A percentile compares a stretch with the other conserved stretches of the same genome.
These are phyloP conservation scores for Blastobasis lacticolella DNA, from an alignment of 2,888 invertebrate species.

Conservation along the genomic window DNA sequence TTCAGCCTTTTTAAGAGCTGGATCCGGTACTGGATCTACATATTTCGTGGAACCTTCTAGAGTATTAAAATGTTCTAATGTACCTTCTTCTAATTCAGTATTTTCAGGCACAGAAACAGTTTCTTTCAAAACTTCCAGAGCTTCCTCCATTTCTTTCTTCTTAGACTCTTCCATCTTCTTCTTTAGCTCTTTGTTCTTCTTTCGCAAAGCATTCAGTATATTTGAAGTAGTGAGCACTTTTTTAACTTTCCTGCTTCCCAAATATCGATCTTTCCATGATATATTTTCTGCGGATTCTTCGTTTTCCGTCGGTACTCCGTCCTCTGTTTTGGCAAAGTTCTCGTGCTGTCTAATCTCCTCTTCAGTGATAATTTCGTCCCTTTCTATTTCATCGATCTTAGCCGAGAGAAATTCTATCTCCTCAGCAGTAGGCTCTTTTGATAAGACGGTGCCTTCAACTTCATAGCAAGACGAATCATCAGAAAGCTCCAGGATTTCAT, in stretches of 20 bases:
- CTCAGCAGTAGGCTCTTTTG: conserved; percentile 58
- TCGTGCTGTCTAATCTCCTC: conserved; percentile 32
- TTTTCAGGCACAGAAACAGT: conserved; percentile 11
- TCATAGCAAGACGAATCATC: conserved; percentile 57
- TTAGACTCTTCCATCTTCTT: conserved; percentile 47
- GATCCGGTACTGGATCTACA: conserved; percentile 41
- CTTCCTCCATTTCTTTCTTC: conserved; percentile 14
- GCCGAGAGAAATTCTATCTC: conserved; percentile 65
- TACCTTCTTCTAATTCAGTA: conserved; percentile 49
- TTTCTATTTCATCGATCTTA: conserved; percentile 59
- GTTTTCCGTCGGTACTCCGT: neutral
- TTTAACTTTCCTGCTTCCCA: conserved; percentile 75
- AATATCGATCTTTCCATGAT: conserved; percentile 76
- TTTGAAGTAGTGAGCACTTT: conserved; percentile 71
- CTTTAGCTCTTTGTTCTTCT: conserved; percentile 69
- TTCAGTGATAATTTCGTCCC: conserved; percentile 40
- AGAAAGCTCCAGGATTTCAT: conserved; percentile 53
- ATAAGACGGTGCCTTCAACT: conserved; percentile 47
- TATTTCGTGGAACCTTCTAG: conserved; percentile 50
- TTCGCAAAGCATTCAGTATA: conserved; percentile 74
- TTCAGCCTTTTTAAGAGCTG: conserved; percentile 9
- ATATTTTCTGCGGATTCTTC: conserved; percentile 25
- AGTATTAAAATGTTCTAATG: conserved; percentile 73
- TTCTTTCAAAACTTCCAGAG: neutral
- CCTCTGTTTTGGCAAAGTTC: neutral